Percentiles rank a stretch among this genome's conserved stretches.
phyloP scores from a whole-genome alignment of 2,797 vertebrate species.

The Crax fasciolata region DNA sequence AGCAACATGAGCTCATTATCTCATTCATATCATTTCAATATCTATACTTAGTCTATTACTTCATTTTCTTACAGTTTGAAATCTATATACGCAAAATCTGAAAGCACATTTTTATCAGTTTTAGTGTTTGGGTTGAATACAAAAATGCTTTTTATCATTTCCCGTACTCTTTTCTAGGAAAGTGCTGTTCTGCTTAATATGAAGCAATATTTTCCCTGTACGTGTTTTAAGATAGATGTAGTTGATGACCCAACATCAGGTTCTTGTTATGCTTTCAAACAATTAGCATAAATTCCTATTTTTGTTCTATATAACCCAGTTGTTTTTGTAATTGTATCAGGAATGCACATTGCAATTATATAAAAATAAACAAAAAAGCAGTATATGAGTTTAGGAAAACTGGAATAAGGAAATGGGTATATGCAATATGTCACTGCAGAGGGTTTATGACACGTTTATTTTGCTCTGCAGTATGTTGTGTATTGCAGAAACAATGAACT shows the following conservation, averaged over 20 bases:
- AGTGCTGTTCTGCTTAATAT: background rate
- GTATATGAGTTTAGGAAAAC: rapidly evolving
- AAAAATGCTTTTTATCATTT: background rate
- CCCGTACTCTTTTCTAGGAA: background rate
- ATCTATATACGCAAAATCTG: background rate
- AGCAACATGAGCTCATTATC: background rate
- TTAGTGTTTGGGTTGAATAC: background rate
- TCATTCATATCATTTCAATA: background rate
- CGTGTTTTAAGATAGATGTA: background rate
- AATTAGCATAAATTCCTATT: background rate
- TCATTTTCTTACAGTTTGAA: background rate
- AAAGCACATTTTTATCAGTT: background rate
- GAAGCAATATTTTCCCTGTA: background rate
- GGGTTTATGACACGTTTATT: background rate
- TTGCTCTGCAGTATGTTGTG: background rate
- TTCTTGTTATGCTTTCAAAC: background rate
- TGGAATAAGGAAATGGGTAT: background rate
- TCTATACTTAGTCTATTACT: background rate
- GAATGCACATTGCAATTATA: background rate
- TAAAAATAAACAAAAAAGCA: background rate
- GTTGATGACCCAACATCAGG: background rate
- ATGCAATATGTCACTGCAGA: background rate
- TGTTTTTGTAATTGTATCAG: background rate
- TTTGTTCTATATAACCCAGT: background rate
- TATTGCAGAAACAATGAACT: background rate